Evolutionary conservation across 2,797 vertebrate genomes (phyloP).

Genomic region (Tokudaia tokunoshimensis): DNA sequence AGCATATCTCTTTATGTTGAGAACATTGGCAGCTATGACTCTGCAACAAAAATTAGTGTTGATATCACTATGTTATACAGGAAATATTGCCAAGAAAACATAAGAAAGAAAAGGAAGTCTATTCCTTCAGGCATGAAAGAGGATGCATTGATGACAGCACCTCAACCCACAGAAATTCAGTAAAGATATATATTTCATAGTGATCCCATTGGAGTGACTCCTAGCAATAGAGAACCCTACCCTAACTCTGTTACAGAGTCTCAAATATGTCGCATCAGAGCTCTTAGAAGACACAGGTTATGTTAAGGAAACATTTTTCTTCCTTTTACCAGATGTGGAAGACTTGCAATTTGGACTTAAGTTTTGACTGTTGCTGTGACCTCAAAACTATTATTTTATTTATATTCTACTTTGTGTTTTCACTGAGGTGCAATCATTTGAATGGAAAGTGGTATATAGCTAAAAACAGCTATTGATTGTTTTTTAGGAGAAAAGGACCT

Average conservation of each 20-base stretch:
- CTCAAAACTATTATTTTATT: constrained; percentile 1
- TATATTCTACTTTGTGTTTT: background rate
- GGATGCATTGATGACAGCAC: background rate
- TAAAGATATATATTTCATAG: background rate
- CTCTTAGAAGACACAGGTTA: background rate
- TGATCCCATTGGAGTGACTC: background rate
- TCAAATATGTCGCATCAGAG: background rate
- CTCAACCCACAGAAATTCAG: background rate
- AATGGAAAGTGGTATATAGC: constrained; percentile 26
- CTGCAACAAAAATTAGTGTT: background rate
- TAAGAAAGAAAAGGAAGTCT: background rate
- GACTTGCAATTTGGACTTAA: background rate
- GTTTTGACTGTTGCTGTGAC: background rate
- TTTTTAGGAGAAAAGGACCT: constrained; percentile 48
- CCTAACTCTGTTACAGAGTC: background rate
- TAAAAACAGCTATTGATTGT: constrained; percentile 41
- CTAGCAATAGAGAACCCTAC: background rate
- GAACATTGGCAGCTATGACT: background rate
- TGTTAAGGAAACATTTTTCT: background rate
- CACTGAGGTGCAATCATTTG: background rate
- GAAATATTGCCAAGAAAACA: background rate
- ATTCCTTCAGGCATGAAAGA: background rate
- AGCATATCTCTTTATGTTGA: background rate
- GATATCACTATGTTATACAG: background rate
- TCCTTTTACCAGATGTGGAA: background rate